Percentiles rank a stretch among this genome's conserved stretches.
Evolutionary conservation across 2,797 vertebrate species (phyloP).

Genomic region (Rhinophrynus dorsalis): DNA sequence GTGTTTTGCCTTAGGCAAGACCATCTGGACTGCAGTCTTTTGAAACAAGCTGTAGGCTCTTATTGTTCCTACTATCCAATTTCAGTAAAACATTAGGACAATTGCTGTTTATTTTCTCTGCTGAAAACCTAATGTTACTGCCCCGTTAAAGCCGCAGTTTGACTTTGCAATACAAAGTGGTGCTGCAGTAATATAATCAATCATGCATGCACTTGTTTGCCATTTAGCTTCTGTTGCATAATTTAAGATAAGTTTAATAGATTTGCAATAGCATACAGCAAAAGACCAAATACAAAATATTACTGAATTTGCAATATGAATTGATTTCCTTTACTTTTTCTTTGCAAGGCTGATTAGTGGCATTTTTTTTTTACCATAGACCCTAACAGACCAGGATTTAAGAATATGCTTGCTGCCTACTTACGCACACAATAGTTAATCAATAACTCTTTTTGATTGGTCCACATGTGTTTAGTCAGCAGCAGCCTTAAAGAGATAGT

Average conservation of each 20-base stretch:
- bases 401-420: too few species aligned
- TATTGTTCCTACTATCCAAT: slow-evolving; percentile 45
- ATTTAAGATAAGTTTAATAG: slow-evolving; percentile 27
- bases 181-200: slow-evolving; percentile 23
- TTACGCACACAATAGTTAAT: too few species aligned
- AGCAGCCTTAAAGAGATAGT: too few species aligned
- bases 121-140: slow-evolving; percentile 6
- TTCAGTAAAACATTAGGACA: slow-evolving; percentile 50
- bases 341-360: slow-evolving; percentile 21
- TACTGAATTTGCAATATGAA: slow-evolving; percentile 11
- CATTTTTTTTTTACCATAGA: slow-evolving; percentile 8
- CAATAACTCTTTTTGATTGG: too few species aligned
- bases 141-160: slow-evolving; percentile 6
- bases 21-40: slow-evolving; percentile 43
- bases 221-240: slow-evolving; percentile 30
- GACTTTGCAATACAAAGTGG: slow-evolving; percentile 10
- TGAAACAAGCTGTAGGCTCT: slow-evolving; percentile 43
- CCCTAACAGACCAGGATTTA: too few species aligned
- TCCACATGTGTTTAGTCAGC: neutral
- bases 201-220: slow-evolving; percentile 4
- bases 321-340: slow-evolving; percentile 19
- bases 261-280: slow-evolving; percentile 19
- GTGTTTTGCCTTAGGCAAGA: slow-evolving; percentile 36
- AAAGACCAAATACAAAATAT: slow-evolving; percentile 21
- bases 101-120: slow-evolving; percentile 50